Evolutionary conservation across 1,140 invertebrate genomes (phyloP).

Genomic region (Alviniconcha marisindica): DNA sequence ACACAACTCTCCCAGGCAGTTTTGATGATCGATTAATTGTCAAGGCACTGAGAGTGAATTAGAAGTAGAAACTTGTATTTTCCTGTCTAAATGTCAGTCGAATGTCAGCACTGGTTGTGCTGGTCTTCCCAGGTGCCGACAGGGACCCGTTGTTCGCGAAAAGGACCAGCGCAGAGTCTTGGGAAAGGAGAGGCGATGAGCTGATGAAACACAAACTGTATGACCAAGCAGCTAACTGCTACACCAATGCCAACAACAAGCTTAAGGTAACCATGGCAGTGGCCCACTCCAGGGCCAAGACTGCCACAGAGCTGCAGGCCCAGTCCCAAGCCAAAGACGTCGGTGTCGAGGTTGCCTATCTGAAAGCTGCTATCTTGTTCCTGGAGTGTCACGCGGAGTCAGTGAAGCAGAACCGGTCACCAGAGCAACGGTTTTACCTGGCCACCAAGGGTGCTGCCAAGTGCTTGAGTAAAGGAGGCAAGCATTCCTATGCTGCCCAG

Average conservation of each 20-base stretch:
- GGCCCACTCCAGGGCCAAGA: slow-evolving; percentile 44
- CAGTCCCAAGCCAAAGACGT: not conserved
- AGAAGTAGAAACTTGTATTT: no score
- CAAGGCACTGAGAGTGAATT: no score
- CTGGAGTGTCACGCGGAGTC: slow-evolving; percentile 26
- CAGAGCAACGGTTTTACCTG: slow-evolving; percentile 42
- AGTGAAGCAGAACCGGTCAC: slow-evolving; percentile 38
- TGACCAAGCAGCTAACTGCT: slow-evolving; percentile 58
- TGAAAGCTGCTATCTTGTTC: not conserved
- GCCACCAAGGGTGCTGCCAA: slow-evolving; percentile 26
- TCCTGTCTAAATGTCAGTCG: no score
- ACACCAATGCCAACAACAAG: slow-evolving; percentile 36
- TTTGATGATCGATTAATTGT: no score
- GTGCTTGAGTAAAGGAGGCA: slow-evolving; percentile 41
- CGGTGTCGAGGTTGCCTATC: not conserved
- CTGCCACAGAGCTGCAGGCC: slow-evolving; percentile 1
- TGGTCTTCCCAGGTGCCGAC: no score
- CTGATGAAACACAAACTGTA: slow-evolving; percentile 51
- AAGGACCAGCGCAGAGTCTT: slow-evolving; percentile 48
- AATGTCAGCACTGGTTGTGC: no score
- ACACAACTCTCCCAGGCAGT: no score
- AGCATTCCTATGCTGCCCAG: slow-evolving; percentile 30
- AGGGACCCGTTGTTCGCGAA: no score
- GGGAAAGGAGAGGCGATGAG: slow-evolving; percentile 50
- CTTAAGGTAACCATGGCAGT: slow-evolving; percentile 40